A percentile compares a stretch with the other conserved stretches of the same genome.
phyloP scores from a whole-genome alignment of 35 echinoderm and acorn worm genomes.

The Heliocidaris tuberculata region DNA sequence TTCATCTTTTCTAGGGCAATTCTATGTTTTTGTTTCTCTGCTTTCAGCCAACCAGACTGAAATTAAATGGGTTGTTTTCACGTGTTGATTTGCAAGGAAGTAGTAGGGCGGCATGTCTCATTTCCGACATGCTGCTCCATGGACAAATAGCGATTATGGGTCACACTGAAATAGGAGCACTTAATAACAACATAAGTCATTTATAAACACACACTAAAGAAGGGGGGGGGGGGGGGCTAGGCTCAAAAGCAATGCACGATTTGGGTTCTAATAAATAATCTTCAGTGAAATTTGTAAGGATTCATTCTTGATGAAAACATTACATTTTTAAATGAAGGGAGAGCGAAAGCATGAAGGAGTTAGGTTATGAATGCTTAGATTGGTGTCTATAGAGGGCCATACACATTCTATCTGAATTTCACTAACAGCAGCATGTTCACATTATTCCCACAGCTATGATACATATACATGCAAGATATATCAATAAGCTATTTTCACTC shows the following conservation, averaged over 20 bases:
- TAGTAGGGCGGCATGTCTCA: slow-evolving; percentile 2
- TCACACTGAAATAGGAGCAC: background rate
- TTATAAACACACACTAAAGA: background rate
- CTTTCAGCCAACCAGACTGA: background rate
- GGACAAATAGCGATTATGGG: slow-evolving; percentile 1
- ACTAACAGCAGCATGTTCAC: background rate
- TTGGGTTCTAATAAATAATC: background rate
- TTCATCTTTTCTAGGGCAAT: slow-evolving; percentile 32
- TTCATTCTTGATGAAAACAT: background rate
- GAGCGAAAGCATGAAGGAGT: background rate
- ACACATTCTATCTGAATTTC: background rate
- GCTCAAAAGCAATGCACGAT: background rate
- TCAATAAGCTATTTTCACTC: too few species aligned
- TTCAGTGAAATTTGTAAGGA: background rate
- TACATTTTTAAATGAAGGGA: background rate
- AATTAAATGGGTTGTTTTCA: slow-evolving; percentile 34
- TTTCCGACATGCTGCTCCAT: background rate
- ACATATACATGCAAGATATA: background rate
- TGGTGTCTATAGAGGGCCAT: background rate
- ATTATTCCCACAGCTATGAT: background rate
- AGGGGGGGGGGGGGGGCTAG: background rate
- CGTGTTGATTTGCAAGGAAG: background rate
- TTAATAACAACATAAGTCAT: background rate
- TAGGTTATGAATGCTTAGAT: background rate
- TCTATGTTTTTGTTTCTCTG: background rate